Evolutionary conservation across 2,888 invertebrate genomes (phyloP).

Genomic region (Autographa pulchrina): DNA sequence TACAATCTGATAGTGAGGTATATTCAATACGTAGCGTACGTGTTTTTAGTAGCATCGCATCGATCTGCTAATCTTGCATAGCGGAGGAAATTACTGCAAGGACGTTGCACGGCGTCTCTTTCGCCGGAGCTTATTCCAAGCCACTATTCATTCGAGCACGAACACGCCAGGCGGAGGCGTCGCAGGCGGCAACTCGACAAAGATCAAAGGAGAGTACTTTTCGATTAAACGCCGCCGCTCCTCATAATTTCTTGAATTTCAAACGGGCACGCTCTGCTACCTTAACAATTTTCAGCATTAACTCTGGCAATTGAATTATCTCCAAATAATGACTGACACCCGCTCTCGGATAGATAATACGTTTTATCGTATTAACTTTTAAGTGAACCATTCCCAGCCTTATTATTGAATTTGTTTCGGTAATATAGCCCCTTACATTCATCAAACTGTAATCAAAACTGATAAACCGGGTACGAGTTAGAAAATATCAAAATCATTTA

Average conservation of each 20-base stretch:
- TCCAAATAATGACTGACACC: slow-evolving; percentile 38
- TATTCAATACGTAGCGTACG: slow-evolving; percentile 9
- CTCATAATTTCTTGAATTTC: slow-evolving; percentile 70
- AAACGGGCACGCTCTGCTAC: slow-evolving; percentile 62
- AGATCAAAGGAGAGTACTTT: slow-evolving; percentile 73
- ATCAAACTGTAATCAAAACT: slow-evolving; percentile 26
- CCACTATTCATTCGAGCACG: slow-evolving; percentile 66
- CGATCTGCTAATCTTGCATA: slow-evolving; percentile 53
- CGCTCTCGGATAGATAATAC: slow-evolving; percentile 22
- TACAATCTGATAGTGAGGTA: slow-evolving; percentile 10
- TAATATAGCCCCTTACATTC: slow-evolving; percentile 6
- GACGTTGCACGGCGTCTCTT: slow-evolving; percentile 59
- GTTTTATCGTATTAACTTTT: slow-evolving; percentile 24
- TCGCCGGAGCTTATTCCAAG: slow-evolving; percentile 65
- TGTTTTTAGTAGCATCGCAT: slow-evolving; percentile 18
- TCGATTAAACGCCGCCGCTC: slow-evolving; percentile 70
- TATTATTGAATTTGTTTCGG: slow-evolving; percentile 17
- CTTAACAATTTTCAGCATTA: slow-evolving; percentile 54
- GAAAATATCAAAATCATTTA: slow-evolving; percentile 44
- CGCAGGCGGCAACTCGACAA: slow-evolving; percentile 65
- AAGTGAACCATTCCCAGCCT: slow-evolving; percentile 6
- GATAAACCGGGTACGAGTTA: slow-evolving; percentile 18
- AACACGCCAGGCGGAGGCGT: slow-evolving; percentile 63
- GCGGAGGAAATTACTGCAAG: slow-evolving; percentile 59
- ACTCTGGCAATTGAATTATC: slow-evolving; percentile 48